Evolutionary conservation across 2,888 invertebrate genomes (phyloP).

Genomic region (Diplolepis rosae): DNA sequence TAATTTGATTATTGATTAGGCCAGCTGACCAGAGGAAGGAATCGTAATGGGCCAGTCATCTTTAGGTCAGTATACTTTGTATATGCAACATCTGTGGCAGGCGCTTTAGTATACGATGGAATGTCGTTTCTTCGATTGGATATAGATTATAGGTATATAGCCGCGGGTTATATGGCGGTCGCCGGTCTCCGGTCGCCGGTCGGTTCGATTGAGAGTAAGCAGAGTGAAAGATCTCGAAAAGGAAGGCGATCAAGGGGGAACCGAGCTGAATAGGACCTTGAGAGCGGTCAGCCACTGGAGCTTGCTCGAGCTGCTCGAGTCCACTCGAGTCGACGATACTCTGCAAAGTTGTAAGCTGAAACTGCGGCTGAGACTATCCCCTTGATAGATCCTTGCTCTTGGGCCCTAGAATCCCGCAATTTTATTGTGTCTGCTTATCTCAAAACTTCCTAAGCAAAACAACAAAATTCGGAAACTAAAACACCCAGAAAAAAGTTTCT

Average conservation of each 20-base stretch:
- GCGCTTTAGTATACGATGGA: conserved; percentile 41
- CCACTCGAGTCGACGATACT: conserved; percentile 24
- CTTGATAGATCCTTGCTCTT: not conserved
- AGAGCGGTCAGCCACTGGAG: conserved; percentile 71
- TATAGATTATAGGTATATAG: conserved; percentile 32
- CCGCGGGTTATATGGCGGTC: conserved; percentile 36
- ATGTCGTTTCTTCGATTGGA: conserved; percentile 52
- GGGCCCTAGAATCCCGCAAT: conserved; percentile 51
- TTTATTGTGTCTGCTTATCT: conserved; percentile 58
- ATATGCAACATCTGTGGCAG: conserved; percentile 40
- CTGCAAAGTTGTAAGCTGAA: conserved; percentile 29
- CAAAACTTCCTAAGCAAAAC: not conserved
- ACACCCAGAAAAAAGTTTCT: too few species aligned
- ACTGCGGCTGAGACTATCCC: conserved; percentile 2
- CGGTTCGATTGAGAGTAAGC: conserved; percentile 61
- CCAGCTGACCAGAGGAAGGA: not conserved
- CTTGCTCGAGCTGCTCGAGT: conserved; percentile 37
- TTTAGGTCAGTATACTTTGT: conserved; percentile 63
- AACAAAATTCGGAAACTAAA: too few species aligned
- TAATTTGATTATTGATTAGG: conserved; percentile 24
- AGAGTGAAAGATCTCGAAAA: conserved; percentile 67
- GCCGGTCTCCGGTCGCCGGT: conserved; percentile 39
- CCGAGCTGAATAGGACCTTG: conserved; percentile 67
- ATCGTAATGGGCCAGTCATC: conserved; percentile 52
- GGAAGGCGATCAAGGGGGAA: conserved; percentile 64